phyloP scores from a whole-genome alignment of 1,140 invertebrate species.

The Oedothorax gibbosus region DNA sequence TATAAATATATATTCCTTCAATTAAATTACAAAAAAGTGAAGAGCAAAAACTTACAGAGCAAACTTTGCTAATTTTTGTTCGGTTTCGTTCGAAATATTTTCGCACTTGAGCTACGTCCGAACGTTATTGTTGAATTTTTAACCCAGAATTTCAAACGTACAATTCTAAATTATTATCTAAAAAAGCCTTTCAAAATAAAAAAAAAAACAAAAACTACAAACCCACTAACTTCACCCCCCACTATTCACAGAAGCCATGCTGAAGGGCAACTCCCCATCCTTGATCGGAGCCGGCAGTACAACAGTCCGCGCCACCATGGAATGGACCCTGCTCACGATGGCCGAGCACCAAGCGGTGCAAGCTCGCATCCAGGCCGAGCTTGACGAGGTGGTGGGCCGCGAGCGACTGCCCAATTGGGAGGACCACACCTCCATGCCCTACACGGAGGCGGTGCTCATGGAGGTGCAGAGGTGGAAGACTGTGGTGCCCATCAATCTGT shows the following conservation, averaged over 20 bases:
- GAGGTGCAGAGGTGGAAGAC: conserved; percentile 65
- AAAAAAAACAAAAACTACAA: no score
- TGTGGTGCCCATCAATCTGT: conserved; percentile 63
- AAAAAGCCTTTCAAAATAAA: no score
- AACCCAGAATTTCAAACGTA: no score
- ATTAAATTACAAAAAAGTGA: no score
- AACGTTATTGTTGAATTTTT: no score
- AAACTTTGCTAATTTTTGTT: no score
- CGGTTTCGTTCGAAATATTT: no score
- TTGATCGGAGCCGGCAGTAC: conserved; percentile 67
- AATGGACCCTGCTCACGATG: conserved; percentile 67
- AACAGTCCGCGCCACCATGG: conserved; percentile 66
- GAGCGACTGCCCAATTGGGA: conserved; percentile 62
- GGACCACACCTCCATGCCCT: conserved; percentile 64
- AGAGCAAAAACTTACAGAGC: no score
- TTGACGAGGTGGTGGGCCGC: conserved; percentile 65
- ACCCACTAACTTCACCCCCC: no score
- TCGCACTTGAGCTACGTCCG: no score
- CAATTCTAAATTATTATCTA: no score
- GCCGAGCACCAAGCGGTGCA: conserved; percentile 68
- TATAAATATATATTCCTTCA: no score
- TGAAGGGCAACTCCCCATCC: conserved; percentile 62
- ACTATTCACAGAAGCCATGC: conserved; percentile 35
- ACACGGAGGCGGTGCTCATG: conserved; percentile 64
- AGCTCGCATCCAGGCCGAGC: conserved; percentile 65